Base-by-base conservation (phyloP, 2,888 invertebrate species). In the Barypeithes pellucidus region DNA sequence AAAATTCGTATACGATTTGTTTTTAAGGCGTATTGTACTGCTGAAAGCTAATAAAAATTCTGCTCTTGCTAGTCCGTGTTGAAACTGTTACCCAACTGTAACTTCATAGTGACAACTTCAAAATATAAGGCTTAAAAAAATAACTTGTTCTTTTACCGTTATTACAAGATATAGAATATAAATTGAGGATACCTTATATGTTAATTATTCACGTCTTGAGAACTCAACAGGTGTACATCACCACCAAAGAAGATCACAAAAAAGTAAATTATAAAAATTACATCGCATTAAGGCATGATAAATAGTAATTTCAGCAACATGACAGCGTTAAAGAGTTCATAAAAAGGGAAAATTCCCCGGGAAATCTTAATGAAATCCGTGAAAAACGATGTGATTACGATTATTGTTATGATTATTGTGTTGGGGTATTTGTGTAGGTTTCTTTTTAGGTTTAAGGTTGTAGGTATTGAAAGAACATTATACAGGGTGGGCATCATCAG, bases 291-390 rank as follows among this genome's bases (percentile, higher is more conserved):
- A 52, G 22, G 29, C 8, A 11, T 52, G 52, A 52, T 52, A 52
- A 52, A 52, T 52, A 14, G 52, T 29, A 29, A 29, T 52, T 29
- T 14, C n/a, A 14, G 29, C 0, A 52, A 52, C 52, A 9, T 52
- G 52, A 52, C 52, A 52, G 52, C 14, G 29, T 52, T 52, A 52
- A 52, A 52, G 52, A 52, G 29, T 29, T 52, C 14, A 29, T 52
- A 52, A 52, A 52, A 52, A 24, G n/a, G 29, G 29, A 14, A 52
- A 29, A 52, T 20, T 3, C n/a, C 7, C 14, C n/a, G 52, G 52
- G 14, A 52, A 52, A 52, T 52, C 52, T 52, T 52, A 52, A 52
- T 52, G 52, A 52, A 52, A 52, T 52, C 52, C 52, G 9, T 52
- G 52, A 52, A 52, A 52, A 52, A 52, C 29, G 52, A 52, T 14